A percentile compares a stretch with the other conserved stretches of the same genome.
Evolutionary conservation across 2,113 vertebrate genomes (phyloP).

Genomic region (Hippocampus mohnikei): DNA sequence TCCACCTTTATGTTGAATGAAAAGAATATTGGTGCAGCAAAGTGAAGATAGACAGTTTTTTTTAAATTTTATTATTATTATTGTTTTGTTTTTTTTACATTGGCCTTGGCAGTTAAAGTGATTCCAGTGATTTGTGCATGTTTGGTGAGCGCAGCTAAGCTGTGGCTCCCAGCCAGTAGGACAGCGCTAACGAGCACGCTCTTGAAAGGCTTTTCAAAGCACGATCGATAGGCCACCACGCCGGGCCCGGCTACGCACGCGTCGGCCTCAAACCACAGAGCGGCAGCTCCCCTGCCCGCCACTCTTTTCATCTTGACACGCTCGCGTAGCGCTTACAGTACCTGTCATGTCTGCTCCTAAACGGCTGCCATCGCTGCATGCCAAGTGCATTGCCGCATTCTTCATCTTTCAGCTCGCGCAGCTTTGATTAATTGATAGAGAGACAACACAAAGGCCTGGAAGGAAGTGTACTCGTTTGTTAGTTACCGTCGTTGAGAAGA

Average conservation of each 20-base stretch:
- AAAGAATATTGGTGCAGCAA: neutral
- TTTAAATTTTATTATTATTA: too few species aligned
- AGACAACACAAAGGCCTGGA: conserved; percentile 29
- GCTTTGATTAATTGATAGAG: conserved; percentile 58
- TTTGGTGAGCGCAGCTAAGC: neutral
- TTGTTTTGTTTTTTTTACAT: neutral
- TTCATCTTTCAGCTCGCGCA: conserved; percentile 53
- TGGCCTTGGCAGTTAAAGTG: neutral
- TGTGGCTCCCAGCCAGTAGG: conserved; percentile 4
- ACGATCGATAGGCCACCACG: neutral
- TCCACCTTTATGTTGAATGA: neutral
- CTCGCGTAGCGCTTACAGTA: conserved; percentile 44
- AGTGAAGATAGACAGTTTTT: neutral
- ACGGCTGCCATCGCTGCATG: conserved; percentile 61
- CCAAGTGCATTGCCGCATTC: conserved; percentile 59
- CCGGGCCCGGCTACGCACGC: conserved; percentile 1
- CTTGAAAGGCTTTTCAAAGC: neutral
- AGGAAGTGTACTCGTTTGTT: neutral
- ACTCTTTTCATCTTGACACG: conserved; percentile 57
- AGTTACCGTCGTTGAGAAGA: neutral
- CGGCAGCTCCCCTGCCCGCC: conserved; percentile 27
- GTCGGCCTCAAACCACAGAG: conserved; percentile 29
- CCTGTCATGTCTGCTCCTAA: conserved; percentile 67
- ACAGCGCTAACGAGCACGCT: neutral
- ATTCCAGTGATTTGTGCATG: neutral